Evolutionary conservation across 2,888 invertebrate species (phyloP), one percentile per base, ranked within the genome.

Genomic region (Steromphala cineraria): DNA sequence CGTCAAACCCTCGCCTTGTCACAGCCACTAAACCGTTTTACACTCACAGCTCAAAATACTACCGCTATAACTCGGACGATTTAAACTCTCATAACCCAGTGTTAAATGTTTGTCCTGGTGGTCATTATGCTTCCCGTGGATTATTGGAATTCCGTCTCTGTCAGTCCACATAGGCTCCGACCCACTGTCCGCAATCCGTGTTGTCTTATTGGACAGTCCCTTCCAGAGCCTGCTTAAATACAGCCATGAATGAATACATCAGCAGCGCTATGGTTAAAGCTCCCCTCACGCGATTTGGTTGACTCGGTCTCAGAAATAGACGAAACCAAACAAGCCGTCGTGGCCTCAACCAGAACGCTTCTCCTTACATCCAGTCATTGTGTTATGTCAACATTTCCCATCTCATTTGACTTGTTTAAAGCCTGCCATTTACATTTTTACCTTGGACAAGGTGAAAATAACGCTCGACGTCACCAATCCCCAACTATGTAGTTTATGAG

Each of bases 301-400:
- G 71, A 71, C 71, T 36, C 36, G 10, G 40, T 31, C 71, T 36
- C 71, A 36, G 71, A 71, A 71, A 71, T 71, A 71, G 71, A 19
- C 36, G 71, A 71, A 31, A 40, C 36, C 71, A 71, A 71, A 71
- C 71, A 71, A 19, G 17, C 71, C n/a, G 31, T 17, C 71, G 40
- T 71, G 71, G 71, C 17, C 71, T 36, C 36, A 19, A 13, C n/a
- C 71, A 71, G 28, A 4, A 17, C 31, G 5, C 36, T 17, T 24
- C 13, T 36, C 71, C 24, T 31, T 19, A 4, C 71, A 71, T 24
- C 62, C 62, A 28, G 62, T 62, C 62, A 62, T 15, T 24, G 24
- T 28, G 62, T 24, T 62, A 21, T 62, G 62, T 62, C 62, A 62
- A 62, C 62, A 62, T 62, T n/a, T 62, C 28, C 62, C 62, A 21